Evolutionary conservation across 2,797 vertebrate species (phyloP).

Genomic region (Pachyuromys duprasi): DNA sequence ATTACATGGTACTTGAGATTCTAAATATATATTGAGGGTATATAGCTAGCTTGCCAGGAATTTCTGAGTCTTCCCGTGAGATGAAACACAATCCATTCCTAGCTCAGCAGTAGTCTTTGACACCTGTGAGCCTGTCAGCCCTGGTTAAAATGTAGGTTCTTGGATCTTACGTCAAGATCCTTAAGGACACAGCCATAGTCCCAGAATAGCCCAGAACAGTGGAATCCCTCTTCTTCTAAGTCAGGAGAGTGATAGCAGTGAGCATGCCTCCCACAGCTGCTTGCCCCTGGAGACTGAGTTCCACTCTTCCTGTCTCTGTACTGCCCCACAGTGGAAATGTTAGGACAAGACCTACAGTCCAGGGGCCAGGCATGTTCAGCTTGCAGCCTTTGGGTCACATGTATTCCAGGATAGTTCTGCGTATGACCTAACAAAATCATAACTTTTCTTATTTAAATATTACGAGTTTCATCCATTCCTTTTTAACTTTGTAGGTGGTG

Average conservation of each 20-base stretch:
- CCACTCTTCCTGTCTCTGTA: neutral
- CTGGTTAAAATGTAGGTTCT: neutral
- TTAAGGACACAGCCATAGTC: neutral
- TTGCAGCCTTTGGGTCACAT: too few species aligned
- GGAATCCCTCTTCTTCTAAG: neutral
- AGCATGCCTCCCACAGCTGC: neutral
- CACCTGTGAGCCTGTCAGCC: neutral
- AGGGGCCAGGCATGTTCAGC: neutral
- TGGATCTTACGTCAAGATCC: neutral
- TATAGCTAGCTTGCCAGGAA: neutral
- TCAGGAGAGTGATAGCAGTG: neutral
- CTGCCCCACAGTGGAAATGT: neutral
- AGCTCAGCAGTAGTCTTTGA: neutral
- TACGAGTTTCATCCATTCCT: neutral
- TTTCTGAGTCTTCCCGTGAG: slow-evolving; percentile 27
- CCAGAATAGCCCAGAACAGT: neutral
- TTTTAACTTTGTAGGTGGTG: neutral
- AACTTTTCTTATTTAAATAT: neutral
- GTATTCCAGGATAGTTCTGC: neutral
- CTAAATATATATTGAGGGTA: neutral
- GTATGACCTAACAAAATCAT: neutral
- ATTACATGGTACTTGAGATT: neutral
- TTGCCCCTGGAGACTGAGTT: neutral
- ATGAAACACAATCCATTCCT: neutral
- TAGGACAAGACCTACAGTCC: neutral